Percentiles rank a stretch among this genome's conserved stretches.
Evolutionary conservation across 2,113 vertebrate species (phyloP).

Genomic region (Halichoeres trimaculatus): DNA sequence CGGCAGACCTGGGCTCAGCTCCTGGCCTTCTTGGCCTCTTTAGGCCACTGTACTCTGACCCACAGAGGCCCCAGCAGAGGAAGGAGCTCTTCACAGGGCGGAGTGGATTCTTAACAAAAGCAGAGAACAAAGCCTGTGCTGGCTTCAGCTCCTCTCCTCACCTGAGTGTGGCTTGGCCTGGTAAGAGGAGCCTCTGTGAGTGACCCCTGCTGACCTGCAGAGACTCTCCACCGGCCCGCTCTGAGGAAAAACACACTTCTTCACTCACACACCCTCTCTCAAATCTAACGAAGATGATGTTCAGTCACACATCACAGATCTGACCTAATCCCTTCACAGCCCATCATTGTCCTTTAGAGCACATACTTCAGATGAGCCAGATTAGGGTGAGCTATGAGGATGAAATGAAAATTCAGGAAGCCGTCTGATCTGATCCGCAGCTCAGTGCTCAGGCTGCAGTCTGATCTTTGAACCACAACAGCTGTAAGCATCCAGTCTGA

Average conservation of each 20-base stretch:
- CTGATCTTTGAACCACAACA: no score
- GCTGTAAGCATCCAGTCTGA: no score
- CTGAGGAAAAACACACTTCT: conserved; percentile 31
- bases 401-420: no score
- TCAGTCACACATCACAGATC: conserved; percentile 13
- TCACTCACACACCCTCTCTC: conserved; percentile 33
- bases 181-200: conserved; percentile 37
- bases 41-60: conserved; percentile 32
- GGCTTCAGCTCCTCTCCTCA: conserved; percentile 6
- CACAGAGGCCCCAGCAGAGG: conserved; percentile 9
- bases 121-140: not conserved
- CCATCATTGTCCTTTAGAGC: no score
- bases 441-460: no score
- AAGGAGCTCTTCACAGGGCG: conserved; percentile 29
- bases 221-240: conserved; percentile 10
- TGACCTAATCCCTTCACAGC: not conserved
- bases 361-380: no score
- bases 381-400: no score
- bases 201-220: conserved; percentile 17
- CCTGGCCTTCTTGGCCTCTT: conserved; percentile 46
- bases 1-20: conserved; percentile 54
- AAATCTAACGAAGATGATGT: not conserved
- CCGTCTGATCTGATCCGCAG: no score
- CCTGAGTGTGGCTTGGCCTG: not conserved
- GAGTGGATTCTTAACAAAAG: conserved; percentile 55